Percentiles rank a stretch among this genome's conserved stretches.
phyloP scores from a whole-genome alignment of 1,140 invertebrate genomes.

The Chymomyza costata region DNA sequence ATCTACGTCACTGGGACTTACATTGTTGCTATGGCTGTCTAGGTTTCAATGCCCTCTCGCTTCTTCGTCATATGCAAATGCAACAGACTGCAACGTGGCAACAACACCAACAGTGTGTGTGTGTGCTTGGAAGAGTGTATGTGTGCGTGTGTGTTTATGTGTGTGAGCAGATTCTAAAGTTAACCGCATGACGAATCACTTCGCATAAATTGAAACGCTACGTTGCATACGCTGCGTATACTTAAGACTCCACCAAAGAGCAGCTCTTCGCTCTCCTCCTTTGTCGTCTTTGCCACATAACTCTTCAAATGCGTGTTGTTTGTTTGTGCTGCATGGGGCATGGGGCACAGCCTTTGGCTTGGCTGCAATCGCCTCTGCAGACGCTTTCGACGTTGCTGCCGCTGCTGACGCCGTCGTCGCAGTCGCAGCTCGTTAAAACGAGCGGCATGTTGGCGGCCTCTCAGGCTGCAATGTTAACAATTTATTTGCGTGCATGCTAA shows the following conservation, averaged over 20 bases:
- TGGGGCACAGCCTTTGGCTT: constrained; percentile 22
- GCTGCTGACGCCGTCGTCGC: constrained; percentile 20
- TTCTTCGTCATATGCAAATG: constrained; percentile 41
- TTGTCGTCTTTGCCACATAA: constrained; percentile 63
- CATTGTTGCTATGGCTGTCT: constrained; percentile 45
- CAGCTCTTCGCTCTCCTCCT: constrained; percentile 45
- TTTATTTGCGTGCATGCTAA: constrained; percentile 59
- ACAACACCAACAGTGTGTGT: constrained; percentile 11
- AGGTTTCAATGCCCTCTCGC: constrained; percentile 52
- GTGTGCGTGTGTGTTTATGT: constrained; percentile 24
- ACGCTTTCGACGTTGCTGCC: constrained; percentile 5
- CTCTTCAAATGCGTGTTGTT: constrained; percentile 55
- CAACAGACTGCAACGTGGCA: constrained; percentile 36
- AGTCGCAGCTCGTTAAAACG: constrained; percentile 66
- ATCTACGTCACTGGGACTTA: no score
- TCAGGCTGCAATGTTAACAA: constrained; percentile 33
- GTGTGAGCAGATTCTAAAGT: constrained; percentile 64
- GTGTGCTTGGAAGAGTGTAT: constrained; percentile 5
- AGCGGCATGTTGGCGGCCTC: constrained; percentile 26
- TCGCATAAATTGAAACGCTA: constrained; percentile 72
- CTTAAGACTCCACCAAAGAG: constrained; percentile 31
- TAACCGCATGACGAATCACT: constrained; percentile 72
- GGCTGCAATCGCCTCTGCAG: constrained; percentile 45
- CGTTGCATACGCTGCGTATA: constrained; percentile 59
- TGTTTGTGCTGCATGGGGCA: neutral